phyloP scores from a whole-genome alignment of 2,888 invertebrate species.

The Heliconius ismenius region DNA sequence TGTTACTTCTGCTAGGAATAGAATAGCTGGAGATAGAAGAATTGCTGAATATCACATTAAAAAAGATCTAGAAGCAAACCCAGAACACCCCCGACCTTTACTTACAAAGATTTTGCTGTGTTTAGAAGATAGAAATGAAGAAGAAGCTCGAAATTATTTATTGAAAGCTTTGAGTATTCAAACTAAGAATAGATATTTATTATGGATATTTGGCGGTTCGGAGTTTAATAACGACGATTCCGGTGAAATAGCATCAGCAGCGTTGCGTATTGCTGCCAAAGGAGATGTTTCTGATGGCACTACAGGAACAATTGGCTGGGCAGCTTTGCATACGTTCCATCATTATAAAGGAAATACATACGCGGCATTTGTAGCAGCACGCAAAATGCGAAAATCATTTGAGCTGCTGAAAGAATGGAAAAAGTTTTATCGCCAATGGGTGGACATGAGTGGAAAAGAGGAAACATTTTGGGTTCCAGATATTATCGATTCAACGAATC shows the following conservation, averaged over 20 bases:
- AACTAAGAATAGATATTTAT: constrained; percentile 62
- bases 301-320: constrained; percentile 71
- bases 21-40: constrained; percentile 61
- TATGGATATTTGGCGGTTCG: constrained; percentile 68
- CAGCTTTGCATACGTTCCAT: constrained; percentile 66
- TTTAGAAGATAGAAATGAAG: constrained; percentile 60
- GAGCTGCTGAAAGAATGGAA: constrained; percentile 65
- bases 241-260: constrained; percentile 56
- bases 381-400: constrained; percentile 70
- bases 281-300: constrained; percentile 69
- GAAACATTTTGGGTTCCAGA: constrained; percentile 68
- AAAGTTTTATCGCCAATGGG: constrained; percentile 62
- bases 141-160: constrained; percentile 59
- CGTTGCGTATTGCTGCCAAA: constrained; percentile 68
- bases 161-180: constrained; percentile 58
- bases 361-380: constrained; percentile 66
- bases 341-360: constrained; percentile 56
- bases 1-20: constrained; percentile 60
- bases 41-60: constrained; percentile 58
- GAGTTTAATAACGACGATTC: constrained; percentile 61
- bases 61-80: constrained; percentile 53
- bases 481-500: constrained; percentile 55
- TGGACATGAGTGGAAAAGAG: constrained; percentile 68
- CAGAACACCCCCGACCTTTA: constrained; percentile 59
- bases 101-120: constrained; percentile 62